These are phyloP conservation scores for Harpalus rufipes DNA, from an alignment of 2,888 invertebrate species.

Conservation along the genomic window DNA sequence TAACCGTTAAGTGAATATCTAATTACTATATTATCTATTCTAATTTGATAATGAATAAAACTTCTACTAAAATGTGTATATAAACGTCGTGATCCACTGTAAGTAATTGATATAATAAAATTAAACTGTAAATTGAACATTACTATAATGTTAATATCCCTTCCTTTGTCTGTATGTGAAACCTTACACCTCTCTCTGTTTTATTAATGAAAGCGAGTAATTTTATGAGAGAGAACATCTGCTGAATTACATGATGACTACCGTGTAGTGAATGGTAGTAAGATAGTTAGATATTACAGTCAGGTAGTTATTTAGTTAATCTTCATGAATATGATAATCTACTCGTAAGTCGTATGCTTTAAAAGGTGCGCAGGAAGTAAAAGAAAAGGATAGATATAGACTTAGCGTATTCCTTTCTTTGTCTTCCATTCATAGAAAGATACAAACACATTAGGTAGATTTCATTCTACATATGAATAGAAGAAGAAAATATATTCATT, in stretches of 20 bases:
- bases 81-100: too few species aligned
- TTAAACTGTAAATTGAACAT: background rate
- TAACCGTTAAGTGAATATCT: too few species aligned
- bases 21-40: too few species aligned
- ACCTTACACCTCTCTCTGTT: background rate
- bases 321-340: slow-evolving; percentile 59
- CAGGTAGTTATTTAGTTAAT: slow-evolving; percentile 55
- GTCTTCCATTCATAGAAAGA: slow-evolving; percentile 12
- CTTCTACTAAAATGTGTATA: too few species aligned
- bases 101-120: too few species aligned
- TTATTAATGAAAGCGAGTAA: background rate
- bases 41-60: too few species aligned
- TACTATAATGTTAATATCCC: background rate
- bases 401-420: background rate
- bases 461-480: too few species aligned
- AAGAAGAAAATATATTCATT: too few species aligned
- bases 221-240: background rate
- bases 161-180: background rate
- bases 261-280: background rate
- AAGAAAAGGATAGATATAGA: slow-evolving; percentile 35
- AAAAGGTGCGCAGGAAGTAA: slow-evolving; percentile 57
- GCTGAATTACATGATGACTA: slow-evolving; percentile 8
- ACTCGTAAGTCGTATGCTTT: slow-evolving; percentile 27
- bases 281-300: slow-evolving; percentile 42
- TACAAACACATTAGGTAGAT: too few species aligned